Conservation (phyloP, 2,113 vertebrate species). For the Lynx canadensis region DNA sequence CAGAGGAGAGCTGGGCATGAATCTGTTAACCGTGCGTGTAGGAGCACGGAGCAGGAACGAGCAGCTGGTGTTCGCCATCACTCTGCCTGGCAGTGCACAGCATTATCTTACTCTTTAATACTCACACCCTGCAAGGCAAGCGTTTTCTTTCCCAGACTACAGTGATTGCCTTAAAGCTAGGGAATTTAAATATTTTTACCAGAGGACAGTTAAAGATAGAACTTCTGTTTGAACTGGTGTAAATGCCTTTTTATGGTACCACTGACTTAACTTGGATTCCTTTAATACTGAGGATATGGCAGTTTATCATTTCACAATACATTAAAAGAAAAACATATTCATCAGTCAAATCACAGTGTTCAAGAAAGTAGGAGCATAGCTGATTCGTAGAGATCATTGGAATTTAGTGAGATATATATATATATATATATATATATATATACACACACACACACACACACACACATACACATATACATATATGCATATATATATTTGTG, state of each 20-base stretch:
- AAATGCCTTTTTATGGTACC: not conserved
- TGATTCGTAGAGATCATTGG: not conserved
- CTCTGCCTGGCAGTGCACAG: not conserved
- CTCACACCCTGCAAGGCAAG: not conserved
- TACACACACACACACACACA: too few relatives aligned
- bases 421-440: not conserved
- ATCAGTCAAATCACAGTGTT: not conserved
- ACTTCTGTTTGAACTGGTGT: not conserved
- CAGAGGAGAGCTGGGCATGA: rapidly evolving
- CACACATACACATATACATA: too few relatives aligned
- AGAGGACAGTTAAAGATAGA: not conserved
- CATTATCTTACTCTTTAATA: too few relatives aligned
- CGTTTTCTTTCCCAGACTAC: not conserved
- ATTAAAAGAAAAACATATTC: not conserved
- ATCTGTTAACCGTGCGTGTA: rapidly evolving
- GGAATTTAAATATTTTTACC: not conserved
- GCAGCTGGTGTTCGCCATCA: rapidly evolving
- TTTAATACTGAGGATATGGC: not conserved
- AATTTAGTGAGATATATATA: not conserved
- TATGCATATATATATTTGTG: not conserved
- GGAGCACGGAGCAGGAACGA: rapidly evolving
- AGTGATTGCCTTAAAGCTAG: not conserved
- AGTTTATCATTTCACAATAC: not conserved
- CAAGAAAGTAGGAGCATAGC: not conserved
- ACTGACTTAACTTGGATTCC: not conserved